Evolutionary conservation across 64 coral and sea anemone species (phyloP), one percentile per base, ranked within the genome.

Genomic region (Platygyra sinensis): DNA sequence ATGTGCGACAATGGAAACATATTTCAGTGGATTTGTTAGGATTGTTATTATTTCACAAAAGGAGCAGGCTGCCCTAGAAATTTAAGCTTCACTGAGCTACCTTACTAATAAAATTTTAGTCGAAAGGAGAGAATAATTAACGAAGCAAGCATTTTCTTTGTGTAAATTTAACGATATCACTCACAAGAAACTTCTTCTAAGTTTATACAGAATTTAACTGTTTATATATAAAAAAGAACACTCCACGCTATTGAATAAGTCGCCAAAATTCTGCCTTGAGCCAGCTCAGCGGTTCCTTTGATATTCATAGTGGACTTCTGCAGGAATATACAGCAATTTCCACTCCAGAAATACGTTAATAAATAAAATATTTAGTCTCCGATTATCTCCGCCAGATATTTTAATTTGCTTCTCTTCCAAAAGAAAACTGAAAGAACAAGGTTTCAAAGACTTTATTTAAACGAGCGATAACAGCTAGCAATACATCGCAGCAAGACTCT

Each of bases 201-300:
- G 18, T 22, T 65, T 22, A 10, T 10, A 9, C 22, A 20, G 7
- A 22, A 69, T 69, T 69, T 25, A 69, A 25, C 24, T 11, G 25
- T 69, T n/a, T 28, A n/a, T n/a, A n/a, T n/a, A n/a, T n/a, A n/a
- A n/a, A n/a, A 69, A 46, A 46, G 5, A 69, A 2, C 25, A 25
- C 22, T 25, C 1, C 22, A 11, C 10, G 24, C 4, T 27, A 27
- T 69, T 69, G 65, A 69, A 55, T 16, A 5, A 15, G 13, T 4
- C 10, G 20, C 20, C n/a, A 79, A 55, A 79, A 57, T 82, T 82
- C 80, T 82, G 59, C 60, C 64, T 31, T 82, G 80, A n/a, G 33
- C 30, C n/a, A n/a, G 33, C 30, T 24, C 65, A n/a, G 22, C 11
- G 7, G 16, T 9, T 11, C 6, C 32, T 38, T 46, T 17, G 38